phyloP scores from a whole-genome alignment of 2,797 vertebrate genomes.

The Apogon talboti region DNA sequence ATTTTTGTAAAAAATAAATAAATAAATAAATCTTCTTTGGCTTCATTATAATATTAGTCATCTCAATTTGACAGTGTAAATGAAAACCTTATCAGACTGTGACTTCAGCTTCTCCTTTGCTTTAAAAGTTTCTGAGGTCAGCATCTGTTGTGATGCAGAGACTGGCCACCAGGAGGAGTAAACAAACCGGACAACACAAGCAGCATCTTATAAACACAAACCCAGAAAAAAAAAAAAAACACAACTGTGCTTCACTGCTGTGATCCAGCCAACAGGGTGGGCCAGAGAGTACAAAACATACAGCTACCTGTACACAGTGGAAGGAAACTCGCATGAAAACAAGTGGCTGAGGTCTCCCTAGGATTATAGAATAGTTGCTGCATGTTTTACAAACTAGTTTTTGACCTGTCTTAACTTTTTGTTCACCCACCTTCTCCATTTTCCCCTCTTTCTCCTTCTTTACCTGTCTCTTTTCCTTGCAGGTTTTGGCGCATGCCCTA shows the following conservation, averaged over 20 bases:
- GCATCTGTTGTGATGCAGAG: slow-evolving; percentile 79
- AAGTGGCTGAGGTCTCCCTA: slow-evolving; percentile 31
- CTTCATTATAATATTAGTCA: too few species aligned
- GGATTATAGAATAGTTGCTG: not conserved
- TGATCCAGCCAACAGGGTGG: slow-evolving; percentile 70
- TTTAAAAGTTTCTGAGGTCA: slow-evolving; percentile 29
- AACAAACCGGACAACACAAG: slow-evolving; percentile 85
- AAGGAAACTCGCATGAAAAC: slow-evolving; percentile 9
- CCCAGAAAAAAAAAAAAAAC: slow-evolving; percentile 56
- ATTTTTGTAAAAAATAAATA: too few species aligned
- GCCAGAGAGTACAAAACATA: slow-evolving; percentile 68
- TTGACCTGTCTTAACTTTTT: slow-evolving; percentile 19
- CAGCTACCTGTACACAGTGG: slow-evolving; percentile 2
- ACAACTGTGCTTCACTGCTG: slow-evolving; percentile 51
- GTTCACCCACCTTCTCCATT: slow-evolving; percentile 8
- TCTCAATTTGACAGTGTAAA: too few species aligned
- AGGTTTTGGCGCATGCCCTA: slow-evolving; percentile 68
- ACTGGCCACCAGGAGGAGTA: slow-evolving; percentile 88
- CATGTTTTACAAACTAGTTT: slow-evolving; percentile 11
- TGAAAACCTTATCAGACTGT: too few species aligned
- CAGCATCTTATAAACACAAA: slow-evolving; percentile 72
- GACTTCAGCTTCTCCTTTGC: not conserved
- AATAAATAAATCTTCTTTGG: too few species aligned
- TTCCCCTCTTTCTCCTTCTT: slow-evolving; percentile 11
- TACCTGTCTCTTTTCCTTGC: slow-evolving; percentile 27